A percentile compares a stretch with the other conserved stretches of the same genome.
Evolutionary conservation across 1,140 invertebrate genomes (phyloP).

Genomic region (Saccostrea glomerata): DNA sequence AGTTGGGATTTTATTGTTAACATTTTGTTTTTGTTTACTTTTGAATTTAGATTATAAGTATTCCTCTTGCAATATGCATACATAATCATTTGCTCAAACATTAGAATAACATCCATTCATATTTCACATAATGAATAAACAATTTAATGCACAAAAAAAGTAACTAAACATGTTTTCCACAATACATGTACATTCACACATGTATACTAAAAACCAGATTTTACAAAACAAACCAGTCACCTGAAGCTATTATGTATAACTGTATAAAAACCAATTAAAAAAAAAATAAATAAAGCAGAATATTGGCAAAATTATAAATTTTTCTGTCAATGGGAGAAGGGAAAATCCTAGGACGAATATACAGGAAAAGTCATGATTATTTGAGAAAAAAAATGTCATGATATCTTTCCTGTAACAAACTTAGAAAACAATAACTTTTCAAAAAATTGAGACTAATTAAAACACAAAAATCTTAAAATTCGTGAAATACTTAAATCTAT

Average conservation of each 20-base stretch:
- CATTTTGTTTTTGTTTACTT: no score
- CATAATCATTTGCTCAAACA: neutral
- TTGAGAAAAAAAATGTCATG: neutral
- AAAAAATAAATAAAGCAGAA: neutral
- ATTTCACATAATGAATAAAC: neutral
- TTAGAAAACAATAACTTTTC: neutral
- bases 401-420: neutral
- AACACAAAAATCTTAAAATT: neutral
- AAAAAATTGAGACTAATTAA: neutral
- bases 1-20: no score
- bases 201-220: neutral
- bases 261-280: neutral
- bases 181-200: no score
- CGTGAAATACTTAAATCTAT: no score
- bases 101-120: neutral
- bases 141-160: neutral
- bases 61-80: neutral
- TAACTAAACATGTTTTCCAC: no score
- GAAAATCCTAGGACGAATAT: neutral
- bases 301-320: neutral
- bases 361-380: neutral
- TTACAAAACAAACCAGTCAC: neutral
- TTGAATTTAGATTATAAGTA: neutral
- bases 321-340: neutral
- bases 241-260: neutral